Evolutionary conservation across 2,797 vertebrate species (phyloP).

Genomic region (Myotis planiceps): DNA sequence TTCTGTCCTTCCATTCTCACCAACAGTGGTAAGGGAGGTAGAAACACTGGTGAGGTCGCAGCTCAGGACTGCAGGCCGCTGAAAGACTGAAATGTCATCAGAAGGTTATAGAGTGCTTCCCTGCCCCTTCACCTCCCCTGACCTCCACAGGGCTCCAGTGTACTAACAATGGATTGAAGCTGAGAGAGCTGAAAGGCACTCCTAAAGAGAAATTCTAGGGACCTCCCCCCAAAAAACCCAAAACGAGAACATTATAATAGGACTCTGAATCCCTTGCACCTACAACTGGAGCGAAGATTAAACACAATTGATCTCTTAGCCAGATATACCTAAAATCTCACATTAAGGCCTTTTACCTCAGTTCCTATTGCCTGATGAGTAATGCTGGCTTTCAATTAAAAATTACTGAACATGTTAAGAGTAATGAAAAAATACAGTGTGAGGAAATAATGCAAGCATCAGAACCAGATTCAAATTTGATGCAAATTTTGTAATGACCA

Average conservation of each 20-base stretch:
- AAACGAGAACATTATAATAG: not conserved
- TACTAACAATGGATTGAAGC: accelerated
- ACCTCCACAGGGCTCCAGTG: accelerated
- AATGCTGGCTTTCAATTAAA: not conserved
- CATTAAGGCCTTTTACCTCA: not conserved
- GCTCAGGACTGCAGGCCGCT: not conserved
- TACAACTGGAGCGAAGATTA: not conserved
- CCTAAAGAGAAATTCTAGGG: not conserved
- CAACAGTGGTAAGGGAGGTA: accelerated
- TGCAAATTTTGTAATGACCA: not conserved
- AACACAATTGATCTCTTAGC: not conserved
- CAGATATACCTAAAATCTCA: not conserved
- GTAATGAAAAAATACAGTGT: not conserved
- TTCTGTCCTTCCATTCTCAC: not conserved
- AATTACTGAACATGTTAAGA: not conserved
- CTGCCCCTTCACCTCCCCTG: accelerated
- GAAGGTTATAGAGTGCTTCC: not conserved
- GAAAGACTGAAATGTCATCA: not conserved
- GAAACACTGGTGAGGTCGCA: not conserved
- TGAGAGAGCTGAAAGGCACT: too few species aligned
- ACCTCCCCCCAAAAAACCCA: not conserved
- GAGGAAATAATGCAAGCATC: not conserved
- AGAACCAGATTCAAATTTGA: not conserved
- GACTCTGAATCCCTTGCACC: not conserved
- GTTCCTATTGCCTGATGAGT: not conserved